Percentiles rank a stretch among this genome's conserved stretches.
These are phyloP conservation scores for Cuculus canorus DNA, from an alignment of 2,797 vertebrate genomes.

Conservation along the genomic window DNA sequence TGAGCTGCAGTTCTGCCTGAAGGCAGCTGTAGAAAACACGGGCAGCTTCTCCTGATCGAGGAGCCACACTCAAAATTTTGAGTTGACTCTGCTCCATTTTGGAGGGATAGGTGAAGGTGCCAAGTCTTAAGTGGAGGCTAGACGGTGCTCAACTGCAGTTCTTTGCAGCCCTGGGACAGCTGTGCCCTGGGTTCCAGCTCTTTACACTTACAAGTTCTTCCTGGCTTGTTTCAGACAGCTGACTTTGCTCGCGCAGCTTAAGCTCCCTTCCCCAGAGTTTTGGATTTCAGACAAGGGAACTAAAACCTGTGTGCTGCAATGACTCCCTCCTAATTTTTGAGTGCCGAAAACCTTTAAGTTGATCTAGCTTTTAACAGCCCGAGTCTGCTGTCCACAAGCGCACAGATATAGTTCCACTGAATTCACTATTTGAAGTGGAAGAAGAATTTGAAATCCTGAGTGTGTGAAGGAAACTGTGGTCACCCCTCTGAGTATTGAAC, in stretches of 20 bases:
- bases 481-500: constrained; percentile 51
- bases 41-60: too few relatives aligned
- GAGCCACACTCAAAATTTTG: neutral
- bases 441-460: constrained; percentile 91
- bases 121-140: neutral
- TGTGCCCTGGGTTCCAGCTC: neutral
- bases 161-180: neutral
- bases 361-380: neutral
- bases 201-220: neutral
- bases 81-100: neutral
- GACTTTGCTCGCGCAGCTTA: neutral
- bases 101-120: neutral
- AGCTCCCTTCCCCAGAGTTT: neutral
- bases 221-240: neutral
- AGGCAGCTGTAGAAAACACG: too few relatives aligned
- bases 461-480: constrained; percentile 73
- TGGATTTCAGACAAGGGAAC: neutral
- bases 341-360: neutral
- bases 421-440: constrained; percentile 82
- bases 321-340: neutral
- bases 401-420: neutral
- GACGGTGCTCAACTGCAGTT: neutral
- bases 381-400: neutral
- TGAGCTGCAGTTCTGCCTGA: too few relatives aligned
- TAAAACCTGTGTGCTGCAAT: neutral